Evolutionary conservation across 2,113 vertebrate species (phyloP).

Genomic region (Hassar affinis): DNA sequence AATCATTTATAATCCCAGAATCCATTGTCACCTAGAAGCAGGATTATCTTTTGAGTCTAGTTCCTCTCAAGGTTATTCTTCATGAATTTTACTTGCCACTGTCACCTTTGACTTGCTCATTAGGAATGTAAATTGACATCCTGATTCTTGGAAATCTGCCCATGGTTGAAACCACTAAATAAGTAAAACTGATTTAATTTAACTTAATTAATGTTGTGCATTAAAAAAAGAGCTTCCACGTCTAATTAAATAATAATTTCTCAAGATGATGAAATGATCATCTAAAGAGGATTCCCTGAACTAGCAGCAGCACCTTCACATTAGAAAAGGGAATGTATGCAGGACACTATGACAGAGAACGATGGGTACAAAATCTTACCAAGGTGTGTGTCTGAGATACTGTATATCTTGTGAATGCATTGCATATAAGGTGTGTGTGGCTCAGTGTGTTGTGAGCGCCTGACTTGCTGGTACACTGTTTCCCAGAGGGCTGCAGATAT

Average conservation of each 20-base stretch:
- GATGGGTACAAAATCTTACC: not conserved
- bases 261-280: not conserved
- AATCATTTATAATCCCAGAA: not conserved
- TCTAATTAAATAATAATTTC: not conserved
- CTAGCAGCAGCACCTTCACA: not conserved
- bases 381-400: not conserved
- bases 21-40: not conserved
- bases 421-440: not conserved
- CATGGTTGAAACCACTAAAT: not conserved
- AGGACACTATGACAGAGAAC: not conserved
- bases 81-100: not conserved
- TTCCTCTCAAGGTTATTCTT: not conserved
- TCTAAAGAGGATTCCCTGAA: not conserved
- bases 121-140: not conserved
- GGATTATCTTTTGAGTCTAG: not conserved
- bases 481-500: slow-evolving; percentile 34
- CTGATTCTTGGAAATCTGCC: not conserved
- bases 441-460: not conserved
- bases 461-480: slow-evolving; percentile 7
- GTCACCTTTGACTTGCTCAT: not conserved
- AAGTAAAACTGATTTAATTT: not conserved
- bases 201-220: not conserved
- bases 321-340: not conserved
- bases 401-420: not conserved
- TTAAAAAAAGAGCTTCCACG: not conserved